Base-by-base conservation (phyloP, 2,888 invertebrate species). In the Cryptocephalus moraei region DNA sequence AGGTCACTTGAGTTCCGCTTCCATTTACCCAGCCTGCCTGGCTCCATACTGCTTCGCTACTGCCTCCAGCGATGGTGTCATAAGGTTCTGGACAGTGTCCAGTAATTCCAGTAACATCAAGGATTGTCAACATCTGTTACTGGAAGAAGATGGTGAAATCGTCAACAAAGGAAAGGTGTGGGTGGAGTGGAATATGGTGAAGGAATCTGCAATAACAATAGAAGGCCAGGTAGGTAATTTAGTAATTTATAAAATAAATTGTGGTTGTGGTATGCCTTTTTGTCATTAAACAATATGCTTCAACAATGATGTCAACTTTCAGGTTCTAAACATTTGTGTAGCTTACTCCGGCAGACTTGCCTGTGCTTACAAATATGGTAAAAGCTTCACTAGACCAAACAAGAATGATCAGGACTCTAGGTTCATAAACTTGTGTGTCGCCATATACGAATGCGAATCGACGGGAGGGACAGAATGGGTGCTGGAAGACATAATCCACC, bases 391-490 rank as follows among this genome's bases (percentile, higher is more conserved):
- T 0, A 76, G 91, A 0, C 84, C 84, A 1, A 85, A 85, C 41
- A 81, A 81, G 60, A 79, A 75, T 54, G 83, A 85, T 67, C 83
- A 83, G 1, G 83, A 85, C 51, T 88, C 88, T 1, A 78, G 91
- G 46, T 92, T 86, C 67, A 90, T 92, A 22, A 91, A 92, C 68
- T 75, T 92, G 1, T 88, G 89, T 70, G 93, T 99, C 8, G 92
- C 94, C 40, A 95, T 99, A 54, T 97, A 95, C 73, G 99, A 99
- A 69, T 99, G 99, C 68, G 99, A 99, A 73, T 96, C 96, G 55
- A 95, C 95, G 8, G 99, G 94, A 43, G 96, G 91, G 48, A 85
- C 86, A 36, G 88, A 88, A 62, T 97, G 96, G 96, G 78, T 94
- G 40, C 73, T 94, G 9, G 96, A 97, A 67, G 96, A 97, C 61